These are phyloP conservation scores for Burhinus bistriatus DNA, from an alignment of 2,113 vertebrate species.

Conservation along the genomic window DNA sequence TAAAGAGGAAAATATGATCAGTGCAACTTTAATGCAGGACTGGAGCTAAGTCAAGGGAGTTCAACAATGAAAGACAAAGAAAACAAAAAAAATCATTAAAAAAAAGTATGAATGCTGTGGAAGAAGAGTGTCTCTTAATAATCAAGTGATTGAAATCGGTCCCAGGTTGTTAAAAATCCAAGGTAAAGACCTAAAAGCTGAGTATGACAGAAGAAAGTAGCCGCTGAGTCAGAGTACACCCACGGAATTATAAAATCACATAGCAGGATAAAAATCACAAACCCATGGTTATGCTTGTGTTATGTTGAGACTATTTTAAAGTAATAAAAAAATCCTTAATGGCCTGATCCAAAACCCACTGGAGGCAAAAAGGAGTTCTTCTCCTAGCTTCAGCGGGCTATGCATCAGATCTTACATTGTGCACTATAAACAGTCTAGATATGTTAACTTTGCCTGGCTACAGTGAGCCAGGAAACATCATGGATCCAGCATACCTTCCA, in stretches of 20 bases:
- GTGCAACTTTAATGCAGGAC: not conserved
- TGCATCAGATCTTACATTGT: not conserved
- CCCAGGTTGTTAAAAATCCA: constrained; percentile 45
- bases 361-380: not conserved
- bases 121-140: constrained; percentile 41
- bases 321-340: not conserved
- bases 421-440: not conserved
- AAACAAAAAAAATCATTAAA: not conserved
- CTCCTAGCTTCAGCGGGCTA: not conserved
- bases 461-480: not conserved
- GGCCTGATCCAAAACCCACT: constrained; percentile 27
- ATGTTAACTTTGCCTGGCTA: not conserved
- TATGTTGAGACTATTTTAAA: not conserved
- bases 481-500: not conserved
- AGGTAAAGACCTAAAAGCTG: constrained; percentile 24
- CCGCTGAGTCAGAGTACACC: not conserved
- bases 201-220: constrained; percentile 25
- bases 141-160: constrained; percentile 45
- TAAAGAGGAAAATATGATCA: constrained; percentile 6
- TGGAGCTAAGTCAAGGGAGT: not conserved
- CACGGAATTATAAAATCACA: not conserved
- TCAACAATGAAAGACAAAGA: constrained; percentile 9
- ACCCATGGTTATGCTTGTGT: not conserved
- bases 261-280: constrained; percentile 8
- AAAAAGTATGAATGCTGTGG: constrained; percentile 4